Evolutionary conservation across 2,113 vertebrate genomes (phyloP).

Genomic region (Rhinopithecus roxellana): DNA sequence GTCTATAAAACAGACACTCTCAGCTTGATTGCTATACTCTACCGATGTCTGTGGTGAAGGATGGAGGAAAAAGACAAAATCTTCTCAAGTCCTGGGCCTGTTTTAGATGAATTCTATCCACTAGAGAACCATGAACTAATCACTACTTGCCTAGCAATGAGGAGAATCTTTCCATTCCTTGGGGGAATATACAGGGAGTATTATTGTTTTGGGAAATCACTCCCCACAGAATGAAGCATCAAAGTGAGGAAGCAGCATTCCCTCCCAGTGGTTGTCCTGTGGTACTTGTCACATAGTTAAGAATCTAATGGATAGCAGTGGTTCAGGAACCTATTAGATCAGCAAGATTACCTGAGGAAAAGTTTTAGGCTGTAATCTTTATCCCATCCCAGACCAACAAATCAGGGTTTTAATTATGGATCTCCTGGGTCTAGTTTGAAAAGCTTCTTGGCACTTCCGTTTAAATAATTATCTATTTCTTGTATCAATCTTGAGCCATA

Average conservation of each 20-base stretch:
- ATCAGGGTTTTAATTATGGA: not conserved
- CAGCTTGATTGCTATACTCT: not conserved
- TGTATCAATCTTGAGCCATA: not conserved
- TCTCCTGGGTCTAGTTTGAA: not conserved
- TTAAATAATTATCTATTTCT: not conserved
- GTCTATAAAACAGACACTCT: not conserved
- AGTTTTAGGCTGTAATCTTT: not conserved
- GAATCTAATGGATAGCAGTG: not conserved
- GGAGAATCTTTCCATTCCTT: not conserved
- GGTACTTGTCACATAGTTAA: not conserved
- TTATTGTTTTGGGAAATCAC: not conserved
- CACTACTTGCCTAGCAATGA: not conserved
- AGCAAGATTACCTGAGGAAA: not conserved
- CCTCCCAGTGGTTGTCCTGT: not conserved
- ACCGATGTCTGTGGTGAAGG: not conserved
- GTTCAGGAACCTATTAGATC: not conserved
- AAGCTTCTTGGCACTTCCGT: not conserved
- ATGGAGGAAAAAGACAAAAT: not conserved
- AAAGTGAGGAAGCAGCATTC: not conserved
- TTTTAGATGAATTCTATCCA: not conserved
- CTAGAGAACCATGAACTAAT: not conserved
- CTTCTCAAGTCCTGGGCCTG: not conserved
- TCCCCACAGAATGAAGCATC: not conserved
- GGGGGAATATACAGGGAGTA: not conserved
- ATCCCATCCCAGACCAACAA: not conserved